Base-by-base conservation (phyloP, 1,140 invertebrate genomes). In the Solenopsis fugax region DNA sequence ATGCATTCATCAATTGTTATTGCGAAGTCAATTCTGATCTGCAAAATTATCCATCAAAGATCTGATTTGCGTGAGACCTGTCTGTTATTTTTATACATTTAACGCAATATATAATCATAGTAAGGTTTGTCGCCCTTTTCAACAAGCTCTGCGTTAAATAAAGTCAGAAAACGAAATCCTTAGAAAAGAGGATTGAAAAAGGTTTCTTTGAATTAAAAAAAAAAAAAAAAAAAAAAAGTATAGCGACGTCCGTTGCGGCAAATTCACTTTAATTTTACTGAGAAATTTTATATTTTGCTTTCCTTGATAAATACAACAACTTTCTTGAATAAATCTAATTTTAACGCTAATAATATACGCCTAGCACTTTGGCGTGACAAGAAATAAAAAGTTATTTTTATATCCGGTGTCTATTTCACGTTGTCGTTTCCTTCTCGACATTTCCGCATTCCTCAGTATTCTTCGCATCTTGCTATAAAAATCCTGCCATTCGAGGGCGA, bases 381-480 rank as follows among this genome's bases (percentile, higher is more conserved):
- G n/a, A 50, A 62, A 9, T 34, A 50, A 54, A 54, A n/a, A 18
- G 13, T 84, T 60, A 24, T 64, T 78, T 48, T 65, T 67, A 34
- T 34, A 60, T 64, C 34, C 16, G n/a, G 13, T 58, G 24, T 60
- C 21, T 41, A n/a, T 78, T 13, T 54, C 71, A 71, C 69, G 37
- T 50, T 81, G 80, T 81, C 37, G 56, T 88, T 78, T 85, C 60
- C 52, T 73, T 54, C 37, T 48, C 54, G 71, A 88, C 73, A 52
- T 80, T 62, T 75, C 24, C 48, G 13, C 13, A 9, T n/a, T n/a
- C n/a, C n/a, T n/a, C n/a, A 77, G 29, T 48, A 50, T 29, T 58
- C 13, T 50, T 9, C 9, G 18, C 21, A 54, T 65, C 60, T 77
- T 45, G 67, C 45, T 82, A 81, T 81, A 75, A 84, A 84, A 84